Conservation (phyloP, 1,140 invertebrate species). For the Leptoteleia sp. region DNA sequence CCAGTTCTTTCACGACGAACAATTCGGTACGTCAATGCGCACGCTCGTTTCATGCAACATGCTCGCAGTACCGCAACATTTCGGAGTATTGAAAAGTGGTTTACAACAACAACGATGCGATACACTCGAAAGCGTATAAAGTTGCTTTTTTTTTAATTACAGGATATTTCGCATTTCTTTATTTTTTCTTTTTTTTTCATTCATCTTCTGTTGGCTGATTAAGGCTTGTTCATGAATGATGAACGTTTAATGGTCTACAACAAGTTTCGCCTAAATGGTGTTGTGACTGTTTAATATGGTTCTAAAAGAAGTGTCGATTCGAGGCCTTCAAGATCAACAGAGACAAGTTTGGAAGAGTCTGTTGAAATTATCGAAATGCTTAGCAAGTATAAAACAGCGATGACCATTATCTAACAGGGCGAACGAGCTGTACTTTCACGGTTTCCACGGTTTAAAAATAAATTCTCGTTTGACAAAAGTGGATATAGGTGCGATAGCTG, state of each 20-base stretch:
- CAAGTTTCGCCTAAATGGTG: conserved; percentile 28
- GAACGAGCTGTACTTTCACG: neutral
- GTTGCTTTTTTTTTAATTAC: conserved; percentile 11
- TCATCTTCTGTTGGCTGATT: conserved; percentile 23
- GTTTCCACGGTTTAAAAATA: no score
- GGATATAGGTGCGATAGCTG: conserved; percentile 4
- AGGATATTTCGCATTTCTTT: neutral
- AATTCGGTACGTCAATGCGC: conserved; percentile 15
- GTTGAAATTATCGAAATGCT: neutral
- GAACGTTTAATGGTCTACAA: conserved; percentile 18
- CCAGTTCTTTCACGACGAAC: conserved; percentile 10
- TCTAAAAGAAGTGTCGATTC: neutral
- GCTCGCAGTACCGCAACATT: conserved; percentile 11
- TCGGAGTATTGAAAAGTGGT: conserved; percentile 35
- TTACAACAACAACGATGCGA: conserved; percentile 30
- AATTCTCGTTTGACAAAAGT: no score
- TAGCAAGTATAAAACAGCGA: neutral
- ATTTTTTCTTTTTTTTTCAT: conserved; percentile 17
- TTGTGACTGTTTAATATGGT: conserved; percentile 3
- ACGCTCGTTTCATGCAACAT: conserved; percentile 13
- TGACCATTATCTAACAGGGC: neutral
- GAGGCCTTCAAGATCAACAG: conserved; percentile 12
- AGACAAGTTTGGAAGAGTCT: conserved; percentile 11
- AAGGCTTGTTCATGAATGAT: conserved; percentile 35
- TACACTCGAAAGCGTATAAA: conserved; percentile 25